Evolutionary conservation across 2,797 vertebrate species (phyloP), one percentile per base, ranked within the genome.

Genomic region (Lutjanus argentimaculatus): DNA sequence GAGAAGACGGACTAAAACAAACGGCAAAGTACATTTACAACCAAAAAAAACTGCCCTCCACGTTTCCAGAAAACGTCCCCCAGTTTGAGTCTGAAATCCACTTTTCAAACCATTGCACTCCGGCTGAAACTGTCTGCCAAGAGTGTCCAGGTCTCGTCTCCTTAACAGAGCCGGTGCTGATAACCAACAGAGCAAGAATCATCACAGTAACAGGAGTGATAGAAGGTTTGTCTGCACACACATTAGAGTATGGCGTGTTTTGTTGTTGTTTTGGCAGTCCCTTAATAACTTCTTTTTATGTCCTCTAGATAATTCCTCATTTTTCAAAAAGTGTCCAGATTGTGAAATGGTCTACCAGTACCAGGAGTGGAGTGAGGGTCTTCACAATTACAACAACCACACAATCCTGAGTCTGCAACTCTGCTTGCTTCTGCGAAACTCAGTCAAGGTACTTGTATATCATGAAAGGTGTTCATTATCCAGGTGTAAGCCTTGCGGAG

Each of bases 371-470:
- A 73, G 22, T 2, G 70, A 68, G 0, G 77, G 56, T n/a, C 70
- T 80, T 13, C 70, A 80, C 77, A 73, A 79, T 19, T 79, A 67
- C 77, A 74, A 80, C 30, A 48, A 59, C 15, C 57, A 73, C 49
- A n/a, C 56, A 17, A 68, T 80, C 64, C 77, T 80, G 19, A 80
- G 70, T 56, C 57, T 73, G 57, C 62, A 68, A 0, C 49, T 74
- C 1, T 80, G 77, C 71, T 21, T 30, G 42, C 65, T 68, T 8
- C 71, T 80, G 25, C 64, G 21, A 36, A 67, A 53, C 30, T 16
- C 51, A 3, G 22, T 80, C 12, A 42, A 73, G 70, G 76, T 78
- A 61, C 17, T 13, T 30, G 12, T 8, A 15, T 25, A 9, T n/a
- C n/a, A n/a, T n/a, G n/a, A n/a, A n/a, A n/a, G n/a, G n/a, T 48